These are phyloP conservation scores for Heliothis subflexa DNA, from an alignment of 1,140 invertebrate species.

Conservation along the genomic window DNA sequence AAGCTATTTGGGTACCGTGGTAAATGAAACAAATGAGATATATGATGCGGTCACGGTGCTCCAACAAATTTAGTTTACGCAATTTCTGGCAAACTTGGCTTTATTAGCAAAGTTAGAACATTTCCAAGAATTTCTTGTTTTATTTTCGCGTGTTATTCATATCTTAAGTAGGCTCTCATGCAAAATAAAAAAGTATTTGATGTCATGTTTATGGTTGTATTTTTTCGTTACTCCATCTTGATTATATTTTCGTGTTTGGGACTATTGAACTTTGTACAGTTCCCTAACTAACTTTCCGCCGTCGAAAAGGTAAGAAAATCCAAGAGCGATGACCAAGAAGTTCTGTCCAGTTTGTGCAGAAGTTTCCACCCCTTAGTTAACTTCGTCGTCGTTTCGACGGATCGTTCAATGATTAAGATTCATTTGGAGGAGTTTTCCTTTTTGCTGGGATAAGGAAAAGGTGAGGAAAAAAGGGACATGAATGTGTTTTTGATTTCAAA, in stretches of 20 bases:
- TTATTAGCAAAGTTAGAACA: conserved; percentile 19
- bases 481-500: conserved; percentile 3
- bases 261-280: neutral
- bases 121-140: conserved; percentile 14
- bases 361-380: conserved; percentile 19
- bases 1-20: conserved; percentile 13
- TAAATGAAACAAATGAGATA: conserved; percentile 19
- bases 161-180: neutral
- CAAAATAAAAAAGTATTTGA: neutral
- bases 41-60: conserved; percentile 15
- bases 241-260: neutral
- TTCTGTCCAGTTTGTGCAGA: conserved; percentile 13
- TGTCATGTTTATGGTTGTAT: neutral
- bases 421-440: conserved; percentile 25
- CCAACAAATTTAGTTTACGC: conserved; percentile 7
- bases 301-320: conserved; percentile 24
- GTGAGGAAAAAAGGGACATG: conserved; percentile 3
- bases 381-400: neutral
- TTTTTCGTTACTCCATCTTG: neutral
- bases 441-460: conserved; percentile 30
- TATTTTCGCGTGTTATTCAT: conserved; percentile 2
- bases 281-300: neutral
- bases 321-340: conserved; percentile 29
- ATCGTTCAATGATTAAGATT: conserved; percentile 41
- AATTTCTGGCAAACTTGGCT: neutral